A percentile compares a stretch with the other conserved stretches of the same genome.
Conservation (phyloP, 2,888 invertebrate genomes). For the Heliconius charithonia region DNA sequence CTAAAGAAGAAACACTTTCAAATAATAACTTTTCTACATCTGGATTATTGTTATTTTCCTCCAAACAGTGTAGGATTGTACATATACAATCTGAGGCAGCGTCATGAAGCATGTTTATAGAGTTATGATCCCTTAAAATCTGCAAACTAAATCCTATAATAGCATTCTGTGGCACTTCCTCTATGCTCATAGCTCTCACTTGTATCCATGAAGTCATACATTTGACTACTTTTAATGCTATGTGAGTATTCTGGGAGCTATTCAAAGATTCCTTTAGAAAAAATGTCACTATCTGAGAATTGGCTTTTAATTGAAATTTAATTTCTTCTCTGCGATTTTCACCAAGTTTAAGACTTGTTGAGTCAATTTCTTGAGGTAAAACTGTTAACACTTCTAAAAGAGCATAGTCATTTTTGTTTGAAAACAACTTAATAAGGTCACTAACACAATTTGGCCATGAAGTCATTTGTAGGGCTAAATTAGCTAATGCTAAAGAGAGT, state of each 20-base stretch:
- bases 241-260: constrained; percentile 86
- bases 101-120: constrained; percentile 89
- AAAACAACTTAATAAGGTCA: constrained; percentile 92
- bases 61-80: constrained; percentile 91
- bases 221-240: constrained; percentile 89
- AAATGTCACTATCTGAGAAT: constrained; percentile 90
- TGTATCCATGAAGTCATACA: constrained; percentile 97
- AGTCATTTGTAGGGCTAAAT: constrained; percentile 96
- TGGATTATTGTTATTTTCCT: constrained; percentile 88
- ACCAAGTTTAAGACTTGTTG: constrained; percentile 91
- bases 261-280: constrained; percentile 91
- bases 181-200: constrained; percentile 90
- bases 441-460: constrained; percentile 95
- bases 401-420: constrained; percentile 89
- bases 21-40: constrained; percentile 91
- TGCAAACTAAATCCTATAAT: constrained; percentile 89
- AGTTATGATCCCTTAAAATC: constrained; percentile 85
- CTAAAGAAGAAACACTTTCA: constrained; percentile 90
- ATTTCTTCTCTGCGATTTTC: constrained; percentile 95
- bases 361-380: constrained; percentile 97
- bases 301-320: constrained; percentile 89
- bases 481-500: constrained; percentile 95
- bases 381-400: constrained; percentile 96
- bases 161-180: constrained; percentile 88
- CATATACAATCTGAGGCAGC: constrained; percentile 96